Evolutionary conservation across 2,113 vertebrate genomes (phyloP).

Genomic region (Embiotoca jacksoni): DNA sequence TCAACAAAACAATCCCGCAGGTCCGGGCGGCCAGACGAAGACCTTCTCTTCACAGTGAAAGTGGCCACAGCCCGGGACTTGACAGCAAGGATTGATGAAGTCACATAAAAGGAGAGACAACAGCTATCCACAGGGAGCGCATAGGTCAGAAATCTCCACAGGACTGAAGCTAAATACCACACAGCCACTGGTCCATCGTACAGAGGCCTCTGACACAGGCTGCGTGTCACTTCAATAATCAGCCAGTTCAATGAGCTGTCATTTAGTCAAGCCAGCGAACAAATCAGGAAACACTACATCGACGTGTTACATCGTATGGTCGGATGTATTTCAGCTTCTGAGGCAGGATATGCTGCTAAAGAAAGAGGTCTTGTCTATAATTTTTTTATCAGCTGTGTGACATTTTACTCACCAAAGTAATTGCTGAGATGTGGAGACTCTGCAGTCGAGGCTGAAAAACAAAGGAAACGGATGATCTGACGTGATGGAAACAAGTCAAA

Average conservation of each 20-base stretch:
- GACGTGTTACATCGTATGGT: not conserved
- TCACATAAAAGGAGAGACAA: constrained; percentile 59
- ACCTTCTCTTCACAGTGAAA: constrained; percentile 30
- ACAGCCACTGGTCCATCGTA: constrained; percentile 29
- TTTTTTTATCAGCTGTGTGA: too few relatives aligned
- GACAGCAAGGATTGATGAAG: constrained; percentile 67
- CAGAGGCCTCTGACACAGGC: constrained; percentile 23
- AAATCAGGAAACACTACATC: constrained; percentile 11
- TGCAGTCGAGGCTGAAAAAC: too few relatives aligned
- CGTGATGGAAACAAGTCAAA: too few relatives aligned
- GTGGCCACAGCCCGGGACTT: constrained; percentile 46
- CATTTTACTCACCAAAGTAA: too few relatives aligned
- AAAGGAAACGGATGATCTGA: too few relatives aligned
- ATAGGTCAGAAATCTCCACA: constrained; percentile 59
- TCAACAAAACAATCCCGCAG: constrained; percentile 59
- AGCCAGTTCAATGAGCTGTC: not conserved
- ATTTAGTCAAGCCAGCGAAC: constrained; percentile 4
- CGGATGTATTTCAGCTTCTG: not conserved
- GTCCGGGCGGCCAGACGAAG: constrained; percentile 23
- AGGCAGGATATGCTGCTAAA: not conserved
- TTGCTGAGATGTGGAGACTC: too few relatives aligned
- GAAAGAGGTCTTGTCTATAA: not conserved
- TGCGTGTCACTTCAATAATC: not conserved
- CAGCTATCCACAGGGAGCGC: constrained; percentile 50
- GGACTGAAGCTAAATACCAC: constrained; percentile 50